Evolutionary conservation across 1,140 invertebrate genomes (phyloP).

Genomic region (Drosophila chauvacae): DNA sequence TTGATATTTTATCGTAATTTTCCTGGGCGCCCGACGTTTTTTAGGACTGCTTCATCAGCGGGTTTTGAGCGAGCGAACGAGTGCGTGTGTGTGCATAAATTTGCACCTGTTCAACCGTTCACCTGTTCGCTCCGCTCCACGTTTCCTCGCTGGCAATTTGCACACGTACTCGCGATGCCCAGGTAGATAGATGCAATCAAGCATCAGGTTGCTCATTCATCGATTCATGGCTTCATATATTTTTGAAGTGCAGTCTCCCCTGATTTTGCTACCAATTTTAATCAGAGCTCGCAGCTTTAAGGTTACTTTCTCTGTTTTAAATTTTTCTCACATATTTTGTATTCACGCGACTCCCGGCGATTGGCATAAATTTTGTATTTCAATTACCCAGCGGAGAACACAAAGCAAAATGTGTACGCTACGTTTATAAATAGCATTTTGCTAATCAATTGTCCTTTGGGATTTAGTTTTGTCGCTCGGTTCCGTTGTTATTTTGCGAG

Average conservation of each 20-base stretch:
- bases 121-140: slow-evolving; percentile 20
- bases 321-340: slow-evolving; percentile 6
- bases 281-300: slow-evolving; percentile 16
- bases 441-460: slow-evolving; percentile 76
- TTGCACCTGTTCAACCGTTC: slow-evolving; percentile 44
- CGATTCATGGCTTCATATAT: slow-evolving; percentile 64
- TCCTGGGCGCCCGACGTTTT: slow-evolving; percentile 43
- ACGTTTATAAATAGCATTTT: slow-evolving; percentile 18
- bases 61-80: slow-evolving; percentile 19
- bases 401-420: slow-evolving; percentile 15
- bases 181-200: slow-evolving; percentile 71
- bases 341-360: slow-evolving; percentile 56
- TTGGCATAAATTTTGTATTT: slow-evolving; percentile 73
- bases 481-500: slow-evolving; percentile 35
- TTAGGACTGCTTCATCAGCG: slow-evolving; percentile 44
- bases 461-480: slow-evolving; percentile 47
- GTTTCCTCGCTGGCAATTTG: slow-evolving; percentile 37
- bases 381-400: slow-evolving; percentile 54
- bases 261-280: background rate
- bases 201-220: slow-evolving; percentile 62
- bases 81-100: slow-evolving; percentile 61
- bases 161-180: slow-evolving; percentile 55
- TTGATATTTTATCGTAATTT: slow-evolving; percentile 69
- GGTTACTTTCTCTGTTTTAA: slow-evolving; percentile 4
- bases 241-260: slow-evolving; percentile 5